Percentiles rank a stretch among this genome's conserved stretches.
Conservation (phyloP, 2,113 vertebrate genomes). For the Myotis davidii region DNA sequence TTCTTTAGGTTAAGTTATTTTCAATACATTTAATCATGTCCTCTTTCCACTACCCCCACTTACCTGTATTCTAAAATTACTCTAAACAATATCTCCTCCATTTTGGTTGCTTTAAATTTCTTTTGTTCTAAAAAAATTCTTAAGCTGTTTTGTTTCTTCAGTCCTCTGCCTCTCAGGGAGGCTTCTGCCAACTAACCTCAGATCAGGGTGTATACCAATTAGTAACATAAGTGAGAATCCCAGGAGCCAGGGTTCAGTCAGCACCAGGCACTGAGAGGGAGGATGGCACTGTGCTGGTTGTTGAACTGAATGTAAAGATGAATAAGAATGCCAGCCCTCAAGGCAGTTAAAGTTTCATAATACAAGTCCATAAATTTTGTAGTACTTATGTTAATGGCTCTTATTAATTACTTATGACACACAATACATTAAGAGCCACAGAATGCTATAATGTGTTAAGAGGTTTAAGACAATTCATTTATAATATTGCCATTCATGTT, state of each 20-base stretch:
- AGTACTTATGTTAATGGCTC: not conserved
- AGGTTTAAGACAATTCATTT: not conserved
- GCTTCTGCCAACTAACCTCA: not conserved
- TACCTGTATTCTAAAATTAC: not conserved
- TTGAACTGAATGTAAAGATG: not conserved
- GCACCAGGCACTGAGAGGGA: not conserved
- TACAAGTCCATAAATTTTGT: not conserved
- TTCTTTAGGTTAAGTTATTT: not conserved
- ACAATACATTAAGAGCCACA: not conserved
- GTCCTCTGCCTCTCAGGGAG: not conserved
- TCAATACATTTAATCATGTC: not conserved
- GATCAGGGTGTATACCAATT: not conserved
- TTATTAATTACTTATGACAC: not conserved
- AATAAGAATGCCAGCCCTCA: not conserved
- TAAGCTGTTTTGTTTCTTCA: slow-evolving; percentile 24
- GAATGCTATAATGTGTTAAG: not conserved
- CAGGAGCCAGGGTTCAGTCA: accelerated
- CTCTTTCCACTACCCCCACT: not conserved
- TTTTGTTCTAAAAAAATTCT: not conserved
- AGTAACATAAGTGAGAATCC: slow-evolving; percentile 27
- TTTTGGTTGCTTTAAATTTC: not conserved
- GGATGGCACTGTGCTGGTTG: not conserved
- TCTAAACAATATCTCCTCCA: not conserved
- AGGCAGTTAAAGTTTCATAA: not conserved
- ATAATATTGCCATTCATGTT: not conserved